Conservation (phyloP, 2,888 invertebrate genomes). For the Xanthorhoe designata region DNA sequence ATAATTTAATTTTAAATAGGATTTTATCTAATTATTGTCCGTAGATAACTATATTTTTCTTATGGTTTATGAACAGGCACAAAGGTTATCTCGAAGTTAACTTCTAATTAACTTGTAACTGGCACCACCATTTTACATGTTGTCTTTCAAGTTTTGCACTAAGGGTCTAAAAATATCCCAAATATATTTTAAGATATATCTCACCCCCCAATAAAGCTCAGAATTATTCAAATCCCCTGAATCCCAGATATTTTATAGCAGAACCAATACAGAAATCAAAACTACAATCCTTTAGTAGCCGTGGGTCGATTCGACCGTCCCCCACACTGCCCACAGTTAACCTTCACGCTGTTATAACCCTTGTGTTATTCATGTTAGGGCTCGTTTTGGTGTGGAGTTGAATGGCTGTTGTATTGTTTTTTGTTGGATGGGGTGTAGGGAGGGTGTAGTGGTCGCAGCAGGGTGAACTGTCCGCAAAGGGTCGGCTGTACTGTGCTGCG, state of each 20-base stretch:
- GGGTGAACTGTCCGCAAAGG: slow-evolving; percentile 84
- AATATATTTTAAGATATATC: slow-evolving; percentile 20
- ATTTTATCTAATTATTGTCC: no score
- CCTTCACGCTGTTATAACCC: slow-evolving; percentile 15
- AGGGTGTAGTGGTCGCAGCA: slow-evolving; percentile 83
- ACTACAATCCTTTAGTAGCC: slow-evolving; percentile 76
- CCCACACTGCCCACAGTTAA: slow-evolving; percentile 74
- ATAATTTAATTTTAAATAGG: no score
- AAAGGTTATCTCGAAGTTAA: no score
- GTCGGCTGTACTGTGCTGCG: slow-evolving; percentile 71
- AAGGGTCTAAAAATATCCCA: not conserved
- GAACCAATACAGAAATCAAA: slow-evolving; percentile 71
- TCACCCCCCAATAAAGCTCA: slow-evolving; percentile 15
- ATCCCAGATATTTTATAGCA: slow-evolving; percentile 35
- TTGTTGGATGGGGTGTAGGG: slow-evolving; percentile 66
- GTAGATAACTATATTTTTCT: no score
- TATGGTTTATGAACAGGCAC: no score
- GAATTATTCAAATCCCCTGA: slow-evolving; percentile 33
- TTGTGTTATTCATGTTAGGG: slow-evolving; percentile 45
- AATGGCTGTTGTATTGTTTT: slow-evolving; percentile 71
- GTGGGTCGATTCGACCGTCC: slow-evolving; percentile 76
- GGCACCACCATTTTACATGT: no score
- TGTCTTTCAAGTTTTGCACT: no score
- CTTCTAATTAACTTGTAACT: no score
- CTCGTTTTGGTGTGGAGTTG: slow-evolving; percentile 46